A percentile compares a stretch with the other conserved stretches of the same genome.
Evolutionary conservation across 1,140 invertebrate species (phyloP).

Genomic region (Rhopalosiphum maidis): DNA sequence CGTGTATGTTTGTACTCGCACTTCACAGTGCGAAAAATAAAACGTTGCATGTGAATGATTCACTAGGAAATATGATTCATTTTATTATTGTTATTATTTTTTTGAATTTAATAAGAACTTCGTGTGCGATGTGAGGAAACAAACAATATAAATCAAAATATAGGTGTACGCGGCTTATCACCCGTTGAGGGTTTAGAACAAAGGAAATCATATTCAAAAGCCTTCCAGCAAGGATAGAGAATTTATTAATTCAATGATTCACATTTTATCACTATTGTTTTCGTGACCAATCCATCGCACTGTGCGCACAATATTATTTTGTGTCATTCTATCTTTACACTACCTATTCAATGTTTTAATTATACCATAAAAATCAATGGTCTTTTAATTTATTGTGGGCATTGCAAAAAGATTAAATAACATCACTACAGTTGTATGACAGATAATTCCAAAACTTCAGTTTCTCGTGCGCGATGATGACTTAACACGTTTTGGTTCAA

Average conservation of each 20-base stretch:
- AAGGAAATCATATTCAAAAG: constrained; percentile 30
- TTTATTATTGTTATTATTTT: constrained; percentile 49
- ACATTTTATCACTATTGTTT: constrained; percentile 52
- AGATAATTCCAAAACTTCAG: neutral
- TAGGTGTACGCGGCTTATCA: constrained; percentile 48
- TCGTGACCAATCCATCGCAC: constrained; percentile 39
- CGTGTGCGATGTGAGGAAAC: constrained; percentile 51
- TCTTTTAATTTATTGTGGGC: neutral
- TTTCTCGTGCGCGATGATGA: neutral
- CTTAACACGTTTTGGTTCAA: neutral
- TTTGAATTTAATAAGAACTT: constrained; percentile 53
- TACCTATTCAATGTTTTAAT: constrained; percentile 32
- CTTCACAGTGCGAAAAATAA: neutral
- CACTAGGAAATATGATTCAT: constrained; percentile 53
- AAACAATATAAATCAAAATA: constrained; percentile 48
- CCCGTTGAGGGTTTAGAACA: constrained; percentile 55
- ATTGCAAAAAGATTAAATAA: neutral
- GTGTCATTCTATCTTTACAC: neutral
- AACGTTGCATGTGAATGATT: constrained; percentile 26
- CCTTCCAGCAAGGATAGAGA: constrained; percentile 36
- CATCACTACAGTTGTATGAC: constrained; percentile 58
- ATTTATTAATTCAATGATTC: constrained; percentile 50
- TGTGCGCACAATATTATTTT: constrained; percentile 34
- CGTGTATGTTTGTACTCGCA: neutral
- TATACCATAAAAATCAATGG: neutral